Conservation (phyloP, 1,140 invertebrate genomes). For the Drosophila azteca region DNA sequence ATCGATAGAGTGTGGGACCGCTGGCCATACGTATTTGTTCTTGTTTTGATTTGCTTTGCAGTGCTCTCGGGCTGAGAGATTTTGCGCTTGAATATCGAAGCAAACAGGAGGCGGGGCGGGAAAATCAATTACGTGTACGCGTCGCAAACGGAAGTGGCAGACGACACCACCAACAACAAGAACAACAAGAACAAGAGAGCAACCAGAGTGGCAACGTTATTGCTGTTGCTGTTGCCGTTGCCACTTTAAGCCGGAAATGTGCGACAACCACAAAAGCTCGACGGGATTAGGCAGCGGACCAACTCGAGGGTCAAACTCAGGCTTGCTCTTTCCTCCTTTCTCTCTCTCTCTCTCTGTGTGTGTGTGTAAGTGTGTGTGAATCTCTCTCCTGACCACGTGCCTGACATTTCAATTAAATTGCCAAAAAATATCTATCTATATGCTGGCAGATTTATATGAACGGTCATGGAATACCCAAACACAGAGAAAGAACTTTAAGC, state of each 20-base stretch:
- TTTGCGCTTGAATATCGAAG: conserved; percentile 45
- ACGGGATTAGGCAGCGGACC: conserved; percentile 46
- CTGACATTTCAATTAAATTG: conserved; percentile 66
- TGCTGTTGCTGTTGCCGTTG: conserved; percentile 3
- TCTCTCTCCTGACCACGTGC: conserved; percentile 42
- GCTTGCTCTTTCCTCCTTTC: neutral
- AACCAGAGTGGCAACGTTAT: conserved; percentile 13
- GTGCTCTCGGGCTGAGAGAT: conserved; percentile 30
- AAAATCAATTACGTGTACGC: conserved; percentile 63
- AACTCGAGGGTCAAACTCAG: conserved; percentile 39
- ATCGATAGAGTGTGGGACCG: too few relatives aligned
- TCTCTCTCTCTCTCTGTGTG: neutral
- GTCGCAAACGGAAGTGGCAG: conserved; percentile 61
- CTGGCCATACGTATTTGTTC: neutral
- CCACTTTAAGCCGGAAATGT: conserved; percentile 66
- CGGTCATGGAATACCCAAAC: neutral
- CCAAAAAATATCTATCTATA: conserved; percentile 45
- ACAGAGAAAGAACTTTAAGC: conserved; percentile 16
- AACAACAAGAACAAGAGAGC: conserved; percentile 22
- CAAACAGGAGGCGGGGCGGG: conserved; percentile 19
- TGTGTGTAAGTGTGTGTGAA: neutral
- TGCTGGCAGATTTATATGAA: conserved; percentile 30
- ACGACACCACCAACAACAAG: conserved; percentile 30
- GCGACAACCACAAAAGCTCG: conserved; percentile 60
- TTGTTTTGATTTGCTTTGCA: conserved; percentile 14